Conservation (phyloP, 2,888 invertebrate genomes). For the Perizoma affinitatum region DNA sequence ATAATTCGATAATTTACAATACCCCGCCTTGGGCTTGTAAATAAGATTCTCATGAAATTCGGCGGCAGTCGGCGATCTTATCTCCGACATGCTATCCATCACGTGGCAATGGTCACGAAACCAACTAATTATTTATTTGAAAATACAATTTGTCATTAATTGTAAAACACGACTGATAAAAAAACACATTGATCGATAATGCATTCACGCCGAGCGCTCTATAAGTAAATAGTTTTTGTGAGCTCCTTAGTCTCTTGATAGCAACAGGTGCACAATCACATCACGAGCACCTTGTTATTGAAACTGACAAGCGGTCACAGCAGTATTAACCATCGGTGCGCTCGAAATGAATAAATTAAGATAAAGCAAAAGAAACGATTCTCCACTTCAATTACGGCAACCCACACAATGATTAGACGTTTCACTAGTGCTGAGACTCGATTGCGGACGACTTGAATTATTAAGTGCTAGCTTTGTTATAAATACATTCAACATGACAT, state of each 20-base stretch:
- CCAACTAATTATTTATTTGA: slow-evolving; percentile 66
- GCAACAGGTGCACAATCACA: slow-evolving; percentile 64
- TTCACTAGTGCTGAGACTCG: slow-evolving; percentile 69
- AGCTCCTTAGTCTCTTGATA: slow-evolving; percentile 25
- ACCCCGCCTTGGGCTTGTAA: slow-evolving; percentile 67
- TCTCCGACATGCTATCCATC: slow-evolving; percentile 77
- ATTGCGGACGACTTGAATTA: slow-evolving; percentile 71
- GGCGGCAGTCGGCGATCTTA: slow-evolving; percentile 70
- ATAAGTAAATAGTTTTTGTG: slow-evolving; percentile 36
- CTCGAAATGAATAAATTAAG: slow-evolving; percentile 80
- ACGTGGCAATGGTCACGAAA: slow-evolving; percentile 69
- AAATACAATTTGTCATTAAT: slow-evolving; percentile 67
- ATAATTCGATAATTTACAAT: slow-evolving; percentile 79
- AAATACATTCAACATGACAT: slow-evolving; percentile 78
- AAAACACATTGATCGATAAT: slow-evolving; percentile 42
- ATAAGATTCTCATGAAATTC: slow-evolving; percentile 76
- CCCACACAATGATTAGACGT: slow-evolving; percentile 82
- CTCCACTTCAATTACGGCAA: slow-evolving; percentile 77
- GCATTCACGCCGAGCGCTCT: slow-evolving; percentile 36
- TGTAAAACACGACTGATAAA: slow-evolving; percentile 53
- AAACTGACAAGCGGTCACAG: slow-evolving; percentile 79
- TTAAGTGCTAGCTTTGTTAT: slow-evolving; percentile 81
- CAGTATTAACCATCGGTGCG: slow-evolving; percentile 73
- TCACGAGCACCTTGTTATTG: slow-evolving; percentile 69
- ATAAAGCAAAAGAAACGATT: slow-evolving; percentile 73